Conservation (phyloP, 2,113 vertebrate genomes). For the Athene cunicularia region DNA sequence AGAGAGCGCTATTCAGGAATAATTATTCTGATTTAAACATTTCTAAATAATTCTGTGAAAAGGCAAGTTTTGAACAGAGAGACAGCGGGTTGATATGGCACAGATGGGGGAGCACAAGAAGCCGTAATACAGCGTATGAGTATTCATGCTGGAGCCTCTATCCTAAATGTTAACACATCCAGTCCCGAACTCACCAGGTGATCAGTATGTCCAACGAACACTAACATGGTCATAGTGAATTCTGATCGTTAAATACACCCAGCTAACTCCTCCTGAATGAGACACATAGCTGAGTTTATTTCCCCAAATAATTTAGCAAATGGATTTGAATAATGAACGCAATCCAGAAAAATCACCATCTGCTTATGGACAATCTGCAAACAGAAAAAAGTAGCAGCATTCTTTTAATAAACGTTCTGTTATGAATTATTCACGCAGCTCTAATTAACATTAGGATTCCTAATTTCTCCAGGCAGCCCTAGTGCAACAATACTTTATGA, state of each 20-base stretch:
- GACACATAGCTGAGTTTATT: background rate
- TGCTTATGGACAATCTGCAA: slow-evolving; percentile 53
- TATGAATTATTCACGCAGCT: slow-evolving; percentile 55
- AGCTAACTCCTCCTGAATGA: background rate
- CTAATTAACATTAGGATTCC: slow-evolving; percentile 38
- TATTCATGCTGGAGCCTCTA: background rate
- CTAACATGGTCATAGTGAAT: background rate
- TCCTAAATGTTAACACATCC: background rate
- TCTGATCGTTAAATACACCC: background rate
- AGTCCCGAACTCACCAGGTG: background rate
- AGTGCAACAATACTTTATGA: background rate
- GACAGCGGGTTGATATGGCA: background rate
- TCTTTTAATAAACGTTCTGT: background rate
- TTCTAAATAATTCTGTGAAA: slow-evolving; percentile 45
- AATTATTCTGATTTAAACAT: slow-evolving; percentile 67
- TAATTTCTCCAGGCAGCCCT: slow-evolving; percentile 24
- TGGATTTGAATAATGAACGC: slow-evolving; percentile 6
- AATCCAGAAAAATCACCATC: slow-evolving; percentile 42
- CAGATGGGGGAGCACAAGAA: slow-evolving; percentile 24
- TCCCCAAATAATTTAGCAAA: slow-evolving; percentile 32
- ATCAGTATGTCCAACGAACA: background rate
- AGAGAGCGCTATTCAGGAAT: slow-evolving; percentile 56
- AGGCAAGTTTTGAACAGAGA: slow-evolving; percentile 12
- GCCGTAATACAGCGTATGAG: background rate
- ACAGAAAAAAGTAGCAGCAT: slow-evolving; percentile 10